These are phyloP conservation scores for Cosmia pyralina DNA, from an alignment of 2,888 invertebrate species.

Conservation along the genomic window DNA sequence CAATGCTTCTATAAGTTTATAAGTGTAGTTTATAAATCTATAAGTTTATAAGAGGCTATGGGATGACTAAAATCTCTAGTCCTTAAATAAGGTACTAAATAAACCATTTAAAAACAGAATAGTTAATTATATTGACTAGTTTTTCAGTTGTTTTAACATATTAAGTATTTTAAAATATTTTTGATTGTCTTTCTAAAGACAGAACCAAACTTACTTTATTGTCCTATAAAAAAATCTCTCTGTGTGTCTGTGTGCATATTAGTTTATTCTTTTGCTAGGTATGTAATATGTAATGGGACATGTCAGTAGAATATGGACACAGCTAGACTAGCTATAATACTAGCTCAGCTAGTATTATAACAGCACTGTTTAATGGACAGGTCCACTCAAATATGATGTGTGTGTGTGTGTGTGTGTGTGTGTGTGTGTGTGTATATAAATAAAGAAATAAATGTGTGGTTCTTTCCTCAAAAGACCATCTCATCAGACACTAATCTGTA, in stretches of 20 bases:
- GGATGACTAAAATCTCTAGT: not conserved
- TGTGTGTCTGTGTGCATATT: not conserved
- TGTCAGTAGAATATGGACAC: not conserved
- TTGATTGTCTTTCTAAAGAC: not conserved
- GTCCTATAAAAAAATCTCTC: not conserved
- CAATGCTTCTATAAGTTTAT: not conserved
- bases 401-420: no score
- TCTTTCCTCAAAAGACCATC: not conserved
- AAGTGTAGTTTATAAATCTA: no score
- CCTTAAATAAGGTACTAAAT: not conserved
- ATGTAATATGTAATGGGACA: not conserved
- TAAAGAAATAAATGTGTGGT: no score
- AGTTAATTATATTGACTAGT: not conserved
- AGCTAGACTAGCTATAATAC: no score
- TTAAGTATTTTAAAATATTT: not conserved
- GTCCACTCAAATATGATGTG: not conserved
- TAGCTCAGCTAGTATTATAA: not conserved
- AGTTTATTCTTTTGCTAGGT: not conserved
- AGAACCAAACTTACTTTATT: not conserved
- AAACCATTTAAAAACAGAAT: not conserved
- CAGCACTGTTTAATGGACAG: not conserved
- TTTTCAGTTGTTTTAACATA: not conserved
- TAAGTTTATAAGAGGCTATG: not conserved
- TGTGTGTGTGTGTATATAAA: no score
- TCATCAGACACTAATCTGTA: not conserved